phyloP scores from a whole-genome alignment of 2,888 invertebrate species.

The Cancer borealis region DNA sequence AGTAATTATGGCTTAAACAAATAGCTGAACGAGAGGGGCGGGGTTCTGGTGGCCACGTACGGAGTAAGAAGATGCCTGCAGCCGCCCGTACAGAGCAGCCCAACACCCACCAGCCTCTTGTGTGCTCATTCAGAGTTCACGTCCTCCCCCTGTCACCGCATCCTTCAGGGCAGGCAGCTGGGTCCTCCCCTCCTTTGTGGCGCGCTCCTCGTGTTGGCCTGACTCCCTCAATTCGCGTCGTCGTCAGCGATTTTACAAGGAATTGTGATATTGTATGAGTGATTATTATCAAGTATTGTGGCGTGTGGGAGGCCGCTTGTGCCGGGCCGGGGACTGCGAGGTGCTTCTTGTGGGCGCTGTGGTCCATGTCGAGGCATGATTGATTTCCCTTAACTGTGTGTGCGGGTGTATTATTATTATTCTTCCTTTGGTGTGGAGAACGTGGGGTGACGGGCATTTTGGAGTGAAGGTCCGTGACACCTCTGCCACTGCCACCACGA shows the following conservation, averaged over 20 bases:
- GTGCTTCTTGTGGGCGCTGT: background rate
- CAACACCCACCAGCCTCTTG: background rate
- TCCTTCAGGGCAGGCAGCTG: slow-evolving; percentile 27
- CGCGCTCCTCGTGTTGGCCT: background rate
- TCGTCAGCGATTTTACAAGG: background rate
- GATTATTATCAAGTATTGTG: slow-evolving; percentile 35
- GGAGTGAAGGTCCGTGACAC: slow-evolving; percentile 43
- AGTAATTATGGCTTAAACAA: slow-evolving; percentile 35
- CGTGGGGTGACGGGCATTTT: slow-evolving; percentile 43
- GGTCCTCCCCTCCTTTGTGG: slow-evolving; percentile 30
- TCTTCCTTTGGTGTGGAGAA: slow-evolving; percentile 22
- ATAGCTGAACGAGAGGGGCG: slow-evolving; percentile 8
- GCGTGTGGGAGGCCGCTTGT: slow-evolving; percentile 42
- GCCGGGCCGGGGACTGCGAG: background rate
- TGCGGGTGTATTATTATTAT: slow-evolving; percentile 35
- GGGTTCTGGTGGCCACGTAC: background rate
- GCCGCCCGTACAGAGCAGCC: background rate
- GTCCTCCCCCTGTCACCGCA: slow-evolving; percentile 38
- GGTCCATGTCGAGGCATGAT: slow-evolving; percentile 7
- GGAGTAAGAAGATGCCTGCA: background rate
- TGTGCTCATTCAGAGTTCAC: background rate
- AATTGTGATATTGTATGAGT: slow-evolving; percentile 34
- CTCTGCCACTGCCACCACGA: slow-evolving; percentile 33
- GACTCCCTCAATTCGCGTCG: background rate
- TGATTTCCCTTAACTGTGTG: background rate